These are phyloP conservation scores for Lagenorhynchus albirostris DNA, from an alignment of 2,113 vertebrate genomes.

Conservation along the genomic window DNA sequence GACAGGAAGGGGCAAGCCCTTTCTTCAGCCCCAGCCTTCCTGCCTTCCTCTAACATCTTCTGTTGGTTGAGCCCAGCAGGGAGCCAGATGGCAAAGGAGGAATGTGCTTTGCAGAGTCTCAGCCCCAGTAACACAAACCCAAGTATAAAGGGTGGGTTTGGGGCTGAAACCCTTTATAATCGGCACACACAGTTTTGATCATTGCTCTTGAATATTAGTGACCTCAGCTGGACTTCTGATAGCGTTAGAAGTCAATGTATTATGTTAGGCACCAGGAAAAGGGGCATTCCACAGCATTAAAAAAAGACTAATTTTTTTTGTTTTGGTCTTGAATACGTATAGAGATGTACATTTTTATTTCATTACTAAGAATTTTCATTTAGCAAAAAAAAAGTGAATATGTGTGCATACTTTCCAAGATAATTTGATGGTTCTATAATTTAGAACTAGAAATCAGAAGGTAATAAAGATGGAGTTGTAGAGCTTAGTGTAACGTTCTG, in stretches of 20 bases:
- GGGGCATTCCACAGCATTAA: neutral
- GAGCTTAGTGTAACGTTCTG: neutral
- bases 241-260: neutral
- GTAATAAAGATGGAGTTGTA: neutral
- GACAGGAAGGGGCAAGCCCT: neutral
- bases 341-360: neutral
- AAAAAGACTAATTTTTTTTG: neutral
- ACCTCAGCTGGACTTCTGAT: neutral
- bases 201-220: neutral
- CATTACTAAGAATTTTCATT: neutral
- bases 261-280: neutral
- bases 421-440: neutral
- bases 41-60: neutral
- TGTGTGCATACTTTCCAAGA: neutral
- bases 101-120: neutral
- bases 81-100: neutral
- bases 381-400: neutral
- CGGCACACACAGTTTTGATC: neutral
- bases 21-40: neutral
- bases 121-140: neutral
- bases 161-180: neutral
- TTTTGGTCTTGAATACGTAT: neutral
- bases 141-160: neutral
- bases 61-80: neutral
- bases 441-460: neutral